Base-by-base conservation (phyloP, 2,888 invertebrate species). In the Caenorhabditis sp. region DNA sequence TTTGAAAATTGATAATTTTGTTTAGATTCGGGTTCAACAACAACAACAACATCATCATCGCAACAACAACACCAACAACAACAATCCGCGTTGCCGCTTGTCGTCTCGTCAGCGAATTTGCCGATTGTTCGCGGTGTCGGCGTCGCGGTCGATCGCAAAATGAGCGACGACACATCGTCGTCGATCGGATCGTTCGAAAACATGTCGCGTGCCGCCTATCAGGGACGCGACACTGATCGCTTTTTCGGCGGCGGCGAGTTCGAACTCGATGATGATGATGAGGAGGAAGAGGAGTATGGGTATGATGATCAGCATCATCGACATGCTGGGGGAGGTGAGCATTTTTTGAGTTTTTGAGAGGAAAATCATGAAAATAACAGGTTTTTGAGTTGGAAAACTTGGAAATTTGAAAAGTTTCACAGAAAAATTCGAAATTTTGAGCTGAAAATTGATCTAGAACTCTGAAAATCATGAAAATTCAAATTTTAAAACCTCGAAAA, bases 221-320 rank as follows among this genome's bases (percentile, higher is more conserved):
- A 31, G 8, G 76, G 78, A 19, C 68, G 78, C 31, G 78, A 78
- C 58, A 76, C 76, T 26, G 78, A 78, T 43, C 73, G 69, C 36
- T 66, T 78, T 24, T 73, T 73, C 43, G 62, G 62, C 57, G 62
- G 62, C 57, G 72, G 72, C 58, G 74, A 75, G 51, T 69, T 69
- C 19, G 74, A 75, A 61, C 57, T 72, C 57, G 67, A 72, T 54
- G 72, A 68, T 36, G 67, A 72, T 54, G 72, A 68, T 36, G 67
- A 72, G 19, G 64, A 43, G 4, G 62, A 37, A 1, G 69, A 65
- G 31, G 64, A 23, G 1, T 23, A 21, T 61, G 57, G 53, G 36
- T 6, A 17, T 17, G 43, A 17, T 17, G 10, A 43, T 43, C 36
- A 36, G 12, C 36, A 59, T 59, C 63, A 63, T n/a, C 54, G 23